phyloP scores from a whole-genome alignment of 2,888 invertebrate genomes.

The Trissolcus brochymenae region DNA sequence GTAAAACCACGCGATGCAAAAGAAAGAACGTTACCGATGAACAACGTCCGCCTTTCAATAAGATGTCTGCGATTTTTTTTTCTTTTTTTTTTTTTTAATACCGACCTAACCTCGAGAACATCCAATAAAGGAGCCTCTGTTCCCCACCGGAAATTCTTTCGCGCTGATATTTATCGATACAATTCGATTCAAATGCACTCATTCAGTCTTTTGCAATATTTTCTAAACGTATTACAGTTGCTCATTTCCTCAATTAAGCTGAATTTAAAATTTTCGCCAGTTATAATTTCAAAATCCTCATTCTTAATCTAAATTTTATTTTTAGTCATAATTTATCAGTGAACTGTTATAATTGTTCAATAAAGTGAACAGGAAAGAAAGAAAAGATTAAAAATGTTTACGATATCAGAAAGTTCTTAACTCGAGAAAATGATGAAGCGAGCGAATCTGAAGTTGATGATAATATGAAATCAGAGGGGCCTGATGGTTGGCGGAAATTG shows the following conservation, averaged over 20 bases:
- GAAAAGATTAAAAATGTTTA: too few relatives aligned
- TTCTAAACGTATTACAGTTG: too few relatives aligned
- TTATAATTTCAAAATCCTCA: not conserved
- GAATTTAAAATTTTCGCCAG: too few relatives aligned
- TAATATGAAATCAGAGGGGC: not conserved
- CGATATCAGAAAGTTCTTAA: too few relatives aligned
- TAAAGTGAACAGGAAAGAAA: too few relatives aligned
- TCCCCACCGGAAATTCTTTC: conserved; percentile 29
- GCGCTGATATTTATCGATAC: conserved; percentile 34
- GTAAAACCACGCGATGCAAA: conserved; percentile 31
- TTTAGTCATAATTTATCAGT: too few relatives aligned
- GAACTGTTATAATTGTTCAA: too few relatives aligned
- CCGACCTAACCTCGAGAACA: conserved; percentile 51
- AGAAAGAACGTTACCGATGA: conserved; percentile 48
- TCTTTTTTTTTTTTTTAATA: too few relatives aligned
- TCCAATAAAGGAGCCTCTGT: conserved; percentile 39
- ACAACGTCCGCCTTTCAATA: conserved; percentile 66
- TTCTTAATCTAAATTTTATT: too few relatives aligned
- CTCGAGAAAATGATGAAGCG: too few relatives aligned
- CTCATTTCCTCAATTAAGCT: too few relatives aligned
- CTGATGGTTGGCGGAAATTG: conserved; percentile 1
- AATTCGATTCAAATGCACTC: not conserved
- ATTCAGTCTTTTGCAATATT: not conserved
- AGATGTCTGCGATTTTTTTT: conserved; percentile 65
- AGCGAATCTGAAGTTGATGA: too few relatives aligned